These are phyloP conservation scores for Tetranychus truncatus DNA, from an alignment of 2,888 invertebrate genomes.

Conservation along the genomic window DNA sequence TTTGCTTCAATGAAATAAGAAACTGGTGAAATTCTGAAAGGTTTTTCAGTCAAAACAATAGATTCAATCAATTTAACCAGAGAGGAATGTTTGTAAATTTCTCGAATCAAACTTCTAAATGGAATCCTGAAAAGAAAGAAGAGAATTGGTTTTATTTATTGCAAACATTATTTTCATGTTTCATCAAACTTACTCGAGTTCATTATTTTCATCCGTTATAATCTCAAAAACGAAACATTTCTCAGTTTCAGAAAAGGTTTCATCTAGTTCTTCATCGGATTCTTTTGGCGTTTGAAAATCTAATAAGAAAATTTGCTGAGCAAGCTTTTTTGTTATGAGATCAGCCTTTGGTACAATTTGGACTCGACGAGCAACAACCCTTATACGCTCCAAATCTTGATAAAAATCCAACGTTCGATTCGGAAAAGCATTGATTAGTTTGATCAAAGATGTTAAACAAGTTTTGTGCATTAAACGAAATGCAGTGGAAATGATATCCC, in stretches of 20 bases:
- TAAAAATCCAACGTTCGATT: conserved; percentile 15
- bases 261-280: not conserved
- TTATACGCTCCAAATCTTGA: conserved; percentile 14
- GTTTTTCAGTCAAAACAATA: not conserved
- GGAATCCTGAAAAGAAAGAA: not conserved
- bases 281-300: conserved; percentile 3
- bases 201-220: not conserved
- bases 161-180: not conserved
- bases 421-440: conserved; percentile 9
- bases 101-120: not conserved
- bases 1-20: not conserved
- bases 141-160: too few species aligned
- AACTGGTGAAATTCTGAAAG: not conserved
- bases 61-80: not conserved
- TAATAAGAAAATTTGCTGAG: conserved; percentile 16
- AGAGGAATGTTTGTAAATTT: not conserved
- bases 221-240: not conserved
- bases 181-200: not conserved
- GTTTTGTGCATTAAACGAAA: not conserved
- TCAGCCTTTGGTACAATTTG: conserved; percentile 7
- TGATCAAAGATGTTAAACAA: not conserved
- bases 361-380: conserved; percentile 10
- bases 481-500: not conserved
- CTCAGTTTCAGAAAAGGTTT: not conserved
- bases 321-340: conserved; percentile 2